Evolutionary conservation across 2,797 vertebrate genomes (phyloP).

Genomic region (Columba guinea): DNA sequence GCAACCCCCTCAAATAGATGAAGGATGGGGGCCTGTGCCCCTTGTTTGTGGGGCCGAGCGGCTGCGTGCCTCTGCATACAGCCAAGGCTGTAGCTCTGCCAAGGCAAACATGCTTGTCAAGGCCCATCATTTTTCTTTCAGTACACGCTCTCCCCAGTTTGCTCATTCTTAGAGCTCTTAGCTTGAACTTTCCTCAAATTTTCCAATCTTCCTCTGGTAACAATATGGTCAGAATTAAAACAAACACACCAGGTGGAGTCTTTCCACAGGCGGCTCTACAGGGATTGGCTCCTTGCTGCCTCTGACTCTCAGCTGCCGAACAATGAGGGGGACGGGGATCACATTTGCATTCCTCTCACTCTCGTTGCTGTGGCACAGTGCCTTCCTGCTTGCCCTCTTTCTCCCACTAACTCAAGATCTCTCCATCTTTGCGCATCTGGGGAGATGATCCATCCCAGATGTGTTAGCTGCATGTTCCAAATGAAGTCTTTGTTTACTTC

Average conservation of each 20-base stretch:
- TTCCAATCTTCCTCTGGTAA: conserved; percentile 20
- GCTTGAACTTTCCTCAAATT: conserved; percentile 19
- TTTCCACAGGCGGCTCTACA: not conserved
- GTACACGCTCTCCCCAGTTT: not conserved
- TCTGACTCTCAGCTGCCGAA: not conserved
- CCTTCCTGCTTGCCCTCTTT: not conserved
- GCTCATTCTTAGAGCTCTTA: not conserved
- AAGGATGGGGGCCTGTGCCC: not conserved
- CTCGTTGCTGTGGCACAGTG: not conserved
- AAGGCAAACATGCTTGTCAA: conserved; percentile 23
- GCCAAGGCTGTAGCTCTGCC: not conserved
- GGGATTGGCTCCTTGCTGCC: not conserved
- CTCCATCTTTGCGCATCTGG: conserved; percentile 16
- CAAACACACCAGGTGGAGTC: not conserved
- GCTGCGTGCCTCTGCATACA: not conserved
- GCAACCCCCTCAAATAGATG: not conserved
- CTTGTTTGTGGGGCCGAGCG: fast-evolving
- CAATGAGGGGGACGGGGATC: fast-evolving
- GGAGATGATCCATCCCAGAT: conserved; percentile 43
- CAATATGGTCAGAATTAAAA: not conserved
- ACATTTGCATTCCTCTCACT: not conserved
- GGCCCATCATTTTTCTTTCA: not conserved
- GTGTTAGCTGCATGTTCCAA: conserved; percentile 19
- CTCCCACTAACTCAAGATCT: not conserved
- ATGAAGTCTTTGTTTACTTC: conserved; percentile 39